Base-by-base conservation (phyloP, 2,113 vertebrate species). In the Cinclus cinclus region DNA sequence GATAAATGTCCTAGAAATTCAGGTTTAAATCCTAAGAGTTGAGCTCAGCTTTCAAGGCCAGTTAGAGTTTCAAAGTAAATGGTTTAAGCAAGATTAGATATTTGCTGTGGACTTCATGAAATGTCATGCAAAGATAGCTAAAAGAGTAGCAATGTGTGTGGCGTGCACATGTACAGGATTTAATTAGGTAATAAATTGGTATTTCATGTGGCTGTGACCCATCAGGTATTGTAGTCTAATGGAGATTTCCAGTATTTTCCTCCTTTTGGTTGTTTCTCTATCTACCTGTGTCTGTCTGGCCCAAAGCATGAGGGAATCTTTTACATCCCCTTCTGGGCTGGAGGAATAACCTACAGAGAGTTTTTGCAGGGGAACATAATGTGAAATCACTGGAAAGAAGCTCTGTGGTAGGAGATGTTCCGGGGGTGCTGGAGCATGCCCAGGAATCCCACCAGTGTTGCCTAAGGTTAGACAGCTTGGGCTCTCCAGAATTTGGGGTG, bases 271-370 rank as follows among this genome's bases (percentile, higher is more conserved):
- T 6, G 0, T 60, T 81, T 81, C 42, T 83, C 35, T 27, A 20
- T 39, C 52, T 19, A 22, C 4, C 7, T 0, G 0, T 50, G 33
- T 49, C 80, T n/a, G 10, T 22, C 30, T 81, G 41, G 20, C 42
- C 86, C 83, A 59, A 9, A 79, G 22, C 58, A 67, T 0, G 0
- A 70, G 28, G 49, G 55, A 67, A 23, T 0, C 2, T 63, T 55
- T 39, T 21, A 10, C 9, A 20, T 37, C 8, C 30, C 39, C 9
- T 60, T 39, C 39, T 68, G 52, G 33, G 30, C 19, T 87, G 3
- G 1, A 78, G 41, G 47, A 76, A 18, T 7, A 64, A 5, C 47
- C 53, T 11, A 13, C 10, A 11, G 41, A 20, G 22, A 89, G 56
- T 21, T 87, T 71, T 64, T 44, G 9, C 33, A 67, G 49, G 27